Base-by-base conservation (phyloP, 2,113 vertebrate genomes). In the Anseranas semipalmata region DNA sequence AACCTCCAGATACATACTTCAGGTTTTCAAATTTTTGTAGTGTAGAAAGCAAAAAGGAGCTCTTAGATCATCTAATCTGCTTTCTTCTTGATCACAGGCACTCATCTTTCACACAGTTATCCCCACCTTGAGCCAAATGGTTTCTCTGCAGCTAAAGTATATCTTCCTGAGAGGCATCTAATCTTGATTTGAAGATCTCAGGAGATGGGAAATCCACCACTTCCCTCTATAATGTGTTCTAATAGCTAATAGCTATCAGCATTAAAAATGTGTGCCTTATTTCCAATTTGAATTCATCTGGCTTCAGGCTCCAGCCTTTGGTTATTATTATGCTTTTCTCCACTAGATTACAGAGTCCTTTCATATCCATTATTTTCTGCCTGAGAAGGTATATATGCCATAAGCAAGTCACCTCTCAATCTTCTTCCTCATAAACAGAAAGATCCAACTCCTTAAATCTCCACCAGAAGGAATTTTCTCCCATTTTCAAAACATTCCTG, bases 281-380 rank as follows among this genome's bases (percentile, higher is more conserved):
- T 96, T 96, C 93, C 93, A 94, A 90, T 96, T 96, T 97, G 95
- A 97, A 96, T 96, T 97, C 93, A 85, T 95, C 87, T 95, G 92
- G 90, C 94, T 97, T 82, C 92, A 88, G 95, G 93, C 95, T 95
- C 41, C 79, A 96, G 82, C 55, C 93, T 94, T 93, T 94, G 93
- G 82, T 95, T 94, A 91, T 83, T 93, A 91, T 96, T 96, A 96
- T 77, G 55, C 78, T 45, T 95, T 95, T 94, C 87, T 96, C 87
- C 92, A 96, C 78, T 95, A 96, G 95, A 97, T 97, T 96, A 97
- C 28, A 50, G 81, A 91, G 74, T 90, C 90, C 85, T 90, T 93
- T 97, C 91, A 91, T 93, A 97, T 83, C 87, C 82, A 74, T 93
- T 96, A 95, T 93, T 95, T 97, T 95, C 92, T 96, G 91, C 74